These are phyloP conservation scores for Orycteropus afer DNA, from an alignment of 2,113 vertebrate species.

Conservation along the genomic window DNA sequence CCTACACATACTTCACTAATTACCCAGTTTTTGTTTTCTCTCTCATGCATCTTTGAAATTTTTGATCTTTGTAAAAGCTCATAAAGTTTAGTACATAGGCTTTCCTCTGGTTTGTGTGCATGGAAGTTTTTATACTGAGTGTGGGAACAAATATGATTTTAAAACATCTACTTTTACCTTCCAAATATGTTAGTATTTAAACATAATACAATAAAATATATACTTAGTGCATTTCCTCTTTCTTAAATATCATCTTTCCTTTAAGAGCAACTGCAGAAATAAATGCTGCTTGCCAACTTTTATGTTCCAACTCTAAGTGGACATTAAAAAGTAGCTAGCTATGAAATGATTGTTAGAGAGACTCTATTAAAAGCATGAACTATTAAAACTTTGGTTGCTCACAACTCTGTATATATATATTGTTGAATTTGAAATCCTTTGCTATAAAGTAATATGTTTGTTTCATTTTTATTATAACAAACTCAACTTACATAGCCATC, in stretches of 20 bases:
- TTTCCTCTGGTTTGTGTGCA: background rate
- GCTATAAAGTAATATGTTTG: background rate
- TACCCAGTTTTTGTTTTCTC: background rate
- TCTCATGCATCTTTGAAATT: background rate
- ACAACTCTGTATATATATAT: background rate
- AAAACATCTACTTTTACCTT: background rate
- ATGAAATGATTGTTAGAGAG: background rate
- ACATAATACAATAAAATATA: conserved; percentile 12
- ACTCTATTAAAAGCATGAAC: background rate
- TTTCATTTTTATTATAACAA: background rate
- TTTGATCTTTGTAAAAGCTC: background rate
- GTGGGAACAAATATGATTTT: background rate
- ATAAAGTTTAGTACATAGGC: background rate
- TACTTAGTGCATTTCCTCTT: background rate
- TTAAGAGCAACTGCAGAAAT: background rate
- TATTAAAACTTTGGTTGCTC: background rate
- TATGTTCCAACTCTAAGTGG: background rate
- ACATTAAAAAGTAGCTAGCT: background rate
- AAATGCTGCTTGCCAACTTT: background rate
- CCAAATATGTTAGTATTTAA: background rate
- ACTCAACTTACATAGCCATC: background rate
- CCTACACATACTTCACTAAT: background rate
- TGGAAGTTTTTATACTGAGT: background rate
- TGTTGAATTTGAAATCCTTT: background rate
- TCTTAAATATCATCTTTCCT: conserved; percentile 3